phyloP scores from a whole-genome alignment of 2,113 vertebrate genomes.

The Phrynosoma blainvillii region DNA sequence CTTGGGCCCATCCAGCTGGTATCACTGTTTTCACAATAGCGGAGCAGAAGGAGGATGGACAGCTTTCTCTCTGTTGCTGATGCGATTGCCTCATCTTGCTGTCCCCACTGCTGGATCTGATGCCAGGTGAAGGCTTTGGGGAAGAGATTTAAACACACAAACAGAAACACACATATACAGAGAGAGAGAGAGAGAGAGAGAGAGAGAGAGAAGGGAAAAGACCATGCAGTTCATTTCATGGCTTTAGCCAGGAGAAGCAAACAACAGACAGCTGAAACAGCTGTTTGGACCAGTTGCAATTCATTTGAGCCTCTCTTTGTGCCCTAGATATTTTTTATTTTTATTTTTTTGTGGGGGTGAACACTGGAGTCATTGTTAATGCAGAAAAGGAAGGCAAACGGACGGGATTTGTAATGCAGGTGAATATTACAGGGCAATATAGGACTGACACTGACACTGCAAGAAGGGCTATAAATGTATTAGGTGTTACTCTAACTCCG shows the following conservation, averaged over 20 bases:
- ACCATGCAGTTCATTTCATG: background rate
- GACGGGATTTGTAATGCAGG: background rate
- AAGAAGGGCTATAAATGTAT: too few relatives aligned
- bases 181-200: background rate
- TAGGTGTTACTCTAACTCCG: too few relatives aligned
- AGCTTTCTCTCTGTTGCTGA: background rate
- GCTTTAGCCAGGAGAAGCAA: background rate
- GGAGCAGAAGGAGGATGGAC: background rate
- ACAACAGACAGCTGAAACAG: background rate
- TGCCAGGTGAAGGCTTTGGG: background rate
- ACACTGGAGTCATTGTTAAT: background rate
- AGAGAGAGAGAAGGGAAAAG: background rate
- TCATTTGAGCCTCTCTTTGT: too few relatives aligned
- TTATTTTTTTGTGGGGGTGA: too few relatives aligned
- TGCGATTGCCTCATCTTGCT: background rate
- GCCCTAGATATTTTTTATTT: background rate
- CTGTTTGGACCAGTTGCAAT: too few relatives aligned
- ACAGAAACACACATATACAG: background rate
- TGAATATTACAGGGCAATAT: background rate
- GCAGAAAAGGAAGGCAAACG: background rate
- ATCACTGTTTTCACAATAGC: background rate
- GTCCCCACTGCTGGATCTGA: background rate
- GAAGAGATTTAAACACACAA: background rate
- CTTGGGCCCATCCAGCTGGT: background rate
- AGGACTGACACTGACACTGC: too few relatives aligned